A percentile compares a stretch with the other conserved stretches of the same genome.
Evolutionary conservation across 2,113 vertebrate species (phyloP).

Genomic region (Procavia capensis): DNA sequence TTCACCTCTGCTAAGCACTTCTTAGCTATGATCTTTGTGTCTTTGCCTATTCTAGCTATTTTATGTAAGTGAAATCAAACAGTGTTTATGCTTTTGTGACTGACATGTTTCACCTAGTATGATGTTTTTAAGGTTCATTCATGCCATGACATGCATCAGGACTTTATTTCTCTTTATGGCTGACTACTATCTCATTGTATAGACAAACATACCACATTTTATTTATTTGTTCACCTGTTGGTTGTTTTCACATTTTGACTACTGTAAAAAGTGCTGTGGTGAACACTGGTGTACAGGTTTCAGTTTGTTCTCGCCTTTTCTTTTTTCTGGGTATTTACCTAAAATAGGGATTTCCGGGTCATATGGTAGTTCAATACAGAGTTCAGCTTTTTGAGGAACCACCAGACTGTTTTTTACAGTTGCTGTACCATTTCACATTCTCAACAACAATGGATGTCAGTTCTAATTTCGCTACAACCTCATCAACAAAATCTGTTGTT

Average conservation of each 20-base stretch:
- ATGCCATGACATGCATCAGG: not conserved
- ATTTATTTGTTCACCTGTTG: not conserved
- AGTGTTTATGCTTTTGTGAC: not conserved
- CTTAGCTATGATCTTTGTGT: not conserved
- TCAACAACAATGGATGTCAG: not conserved
- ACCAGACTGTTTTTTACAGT: not conserved
- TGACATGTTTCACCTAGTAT: not conserved
- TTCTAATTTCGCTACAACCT: not conserved
- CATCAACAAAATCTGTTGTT: not conserved
- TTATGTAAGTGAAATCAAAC: not conserved
- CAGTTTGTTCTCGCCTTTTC: not conserved
- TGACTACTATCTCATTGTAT: not conserved
- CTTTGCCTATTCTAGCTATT: not conserved
- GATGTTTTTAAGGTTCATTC: not conserved
- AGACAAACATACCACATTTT: not conserved
- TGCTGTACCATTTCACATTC: not conserved
- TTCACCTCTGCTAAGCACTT: not conserved
- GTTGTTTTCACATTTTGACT: not conserved
- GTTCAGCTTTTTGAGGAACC: not conserved
- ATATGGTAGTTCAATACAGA: not conserved
- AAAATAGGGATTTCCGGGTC: not conserved
- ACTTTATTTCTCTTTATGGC: not conserved
- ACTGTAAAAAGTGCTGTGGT: not conserved
- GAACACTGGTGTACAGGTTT: not conserved
- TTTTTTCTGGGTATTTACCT: not conserved